Percentiles rank a stretch among this genome's conserved stretches.
phyloP scores from a whole-genome alignment of 2,113 vertebrate species.

The Cavia porcellus region DNA sequence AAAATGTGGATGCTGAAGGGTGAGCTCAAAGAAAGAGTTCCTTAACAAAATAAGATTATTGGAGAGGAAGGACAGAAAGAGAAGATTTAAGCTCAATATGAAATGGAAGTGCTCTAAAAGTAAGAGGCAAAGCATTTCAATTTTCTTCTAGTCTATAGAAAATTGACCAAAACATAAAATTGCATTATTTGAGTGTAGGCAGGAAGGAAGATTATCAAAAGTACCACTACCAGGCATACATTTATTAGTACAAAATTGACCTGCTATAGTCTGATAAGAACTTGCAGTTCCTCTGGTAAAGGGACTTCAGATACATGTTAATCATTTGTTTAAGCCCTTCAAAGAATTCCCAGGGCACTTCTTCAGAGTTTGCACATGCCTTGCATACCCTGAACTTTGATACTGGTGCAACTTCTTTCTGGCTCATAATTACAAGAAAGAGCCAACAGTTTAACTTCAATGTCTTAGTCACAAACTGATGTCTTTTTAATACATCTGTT shows the following conservation, averaged over 20 bases:
- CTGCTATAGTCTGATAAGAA: constrained; percentile 79
- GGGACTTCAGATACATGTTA: constrained; percentile 80
- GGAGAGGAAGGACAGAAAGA: background rate
- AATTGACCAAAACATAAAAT: constrained; percentile 78
- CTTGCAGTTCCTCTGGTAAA: background rate
- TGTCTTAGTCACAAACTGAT: constrained; percentile 60
- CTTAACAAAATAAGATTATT: constrained; percentile 67
- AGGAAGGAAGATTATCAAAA: constrained; percentile 78
- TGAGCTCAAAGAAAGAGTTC: constrained; percentile 37
- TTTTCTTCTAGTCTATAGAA: constrained; percentile 77
- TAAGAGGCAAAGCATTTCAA: constrained; percentile 77
- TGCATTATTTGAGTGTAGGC: constrained; percentile 68
- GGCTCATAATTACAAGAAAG: constrained; percentile 78
- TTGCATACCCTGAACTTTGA: constrained; percentile 59
- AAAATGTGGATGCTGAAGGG: constrained; percentile 27
- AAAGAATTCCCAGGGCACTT: constrained; percentile 71
- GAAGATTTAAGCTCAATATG: constrained; percentile 68
- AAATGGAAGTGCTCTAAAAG: constrained; percentile 79
- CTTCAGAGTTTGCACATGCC: constrained; percentile 35
- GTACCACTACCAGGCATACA: constrained; percentile 15
- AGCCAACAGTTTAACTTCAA: constrained; percentile 77
- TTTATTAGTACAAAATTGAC: constrained; percentile 83
- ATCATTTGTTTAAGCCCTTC: constrained; percentile 75
- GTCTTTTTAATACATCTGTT: constrained; percentile 81
- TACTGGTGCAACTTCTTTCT: constrained; percentile 73